Conservation (phyloP, 2,113 vertebrate species). For the Brienomyrus longianalis region DNA sequence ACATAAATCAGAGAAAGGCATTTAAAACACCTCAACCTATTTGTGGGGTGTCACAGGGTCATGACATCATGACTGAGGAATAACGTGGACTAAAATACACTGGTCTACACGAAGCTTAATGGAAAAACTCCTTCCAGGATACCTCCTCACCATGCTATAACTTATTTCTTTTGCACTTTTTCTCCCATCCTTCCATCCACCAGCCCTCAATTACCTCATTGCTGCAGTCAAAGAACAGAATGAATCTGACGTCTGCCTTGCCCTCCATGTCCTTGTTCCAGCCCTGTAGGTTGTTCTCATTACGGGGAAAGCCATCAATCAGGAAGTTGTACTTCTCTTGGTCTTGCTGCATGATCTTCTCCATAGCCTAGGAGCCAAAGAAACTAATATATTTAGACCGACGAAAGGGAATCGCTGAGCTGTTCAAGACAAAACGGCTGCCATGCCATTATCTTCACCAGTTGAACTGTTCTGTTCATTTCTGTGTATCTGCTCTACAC, state of each 20-base stretch:
- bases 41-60: background rate
- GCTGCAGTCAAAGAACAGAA: slow-evolving; percentile 93
- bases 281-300: slow-evolving; percentile 91
- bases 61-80: background rate
- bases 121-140: background rate
- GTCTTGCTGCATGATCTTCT: slow-evolving; percentile 77
- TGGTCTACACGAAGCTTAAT: background rate
- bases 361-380: slow-evolving; percentile 51
- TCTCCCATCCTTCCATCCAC: background rate
- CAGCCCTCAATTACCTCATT: slow-evolving; percentile 63
- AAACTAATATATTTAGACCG: background rate
- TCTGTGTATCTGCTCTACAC: background rate
- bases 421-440: background rate
- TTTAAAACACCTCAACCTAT: too few relatives aligned
- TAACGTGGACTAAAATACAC: background rate
- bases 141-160: background rate
- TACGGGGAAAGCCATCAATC: slow-evolving; percentile 95
- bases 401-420: background rate
- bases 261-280: slow-evolving; percentile 84
- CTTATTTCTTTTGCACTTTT: background rate
- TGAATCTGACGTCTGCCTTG: slow-evolving; percentile 87
- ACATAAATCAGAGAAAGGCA: background rate
- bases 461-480: background rate
- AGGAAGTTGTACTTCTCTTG: slow-evolving; percentile 84
- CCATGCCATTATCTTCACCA: background rate